phyloP scores from a whole-genome alignment of 2,113 vertebrate genomes.

The Phalacrocorax brasilianus region DNA sequence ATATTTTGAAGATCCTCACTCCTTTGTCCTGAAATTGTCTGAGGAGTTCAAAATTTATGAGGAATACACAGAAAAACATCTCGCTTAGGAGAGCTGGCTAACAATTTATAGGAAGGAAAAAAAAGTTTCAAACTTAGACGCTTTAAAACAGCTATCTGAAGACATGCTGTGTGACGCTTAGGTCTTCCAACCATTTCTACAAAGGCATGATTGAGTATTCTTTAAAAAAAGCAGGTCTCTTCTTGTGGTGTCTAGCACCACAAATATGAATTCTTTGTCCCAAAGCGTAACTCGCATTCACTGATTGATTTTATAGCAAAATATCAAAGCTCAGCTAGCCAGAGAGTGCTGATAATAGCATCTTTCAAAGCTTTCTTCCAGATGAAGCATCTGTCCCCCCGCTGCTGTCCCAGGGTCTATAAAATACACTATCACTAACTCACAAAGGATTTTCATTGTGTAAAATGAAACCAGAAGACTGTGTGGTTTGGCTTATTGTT shows the following conservation, averaged over 20 bases:
- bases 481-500: slow-evolving; percentile 8
- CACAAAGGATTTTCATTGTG: not conserved
- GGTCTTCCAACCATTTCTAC: not conserved
- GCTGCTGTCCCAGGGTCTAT: not conserved
- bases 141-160: not conserved
- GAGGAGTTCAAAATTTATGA: not conserved
- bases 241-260: not conserved
- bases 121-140: not conserved
- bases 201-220: not conserved
- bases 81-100: not conserved
- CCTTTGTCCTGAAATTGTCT: not conserved
- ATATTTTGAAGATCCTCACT: not conserved
- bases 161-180: not conserved
- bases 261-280: not conserved
- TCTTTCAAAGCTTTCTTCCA: slow-evolving; percentile 11
- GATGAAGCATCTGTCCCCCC: not conserved
- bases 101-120: not conserved
- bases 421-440: not conserved
- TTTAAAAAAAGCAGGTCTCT: not conserved
- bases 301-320: not conserved
- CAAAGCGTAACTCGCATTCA: not conserved
- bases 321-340: not conserved
- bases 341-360: not conserved
- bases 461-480: slow-evolving; percentile 19
- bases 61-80: not conserved